phyloP scores from a whole-genome alignment of 2,113 vertebrate genomes.

The Trichomycterus rosablanca region DNA sequence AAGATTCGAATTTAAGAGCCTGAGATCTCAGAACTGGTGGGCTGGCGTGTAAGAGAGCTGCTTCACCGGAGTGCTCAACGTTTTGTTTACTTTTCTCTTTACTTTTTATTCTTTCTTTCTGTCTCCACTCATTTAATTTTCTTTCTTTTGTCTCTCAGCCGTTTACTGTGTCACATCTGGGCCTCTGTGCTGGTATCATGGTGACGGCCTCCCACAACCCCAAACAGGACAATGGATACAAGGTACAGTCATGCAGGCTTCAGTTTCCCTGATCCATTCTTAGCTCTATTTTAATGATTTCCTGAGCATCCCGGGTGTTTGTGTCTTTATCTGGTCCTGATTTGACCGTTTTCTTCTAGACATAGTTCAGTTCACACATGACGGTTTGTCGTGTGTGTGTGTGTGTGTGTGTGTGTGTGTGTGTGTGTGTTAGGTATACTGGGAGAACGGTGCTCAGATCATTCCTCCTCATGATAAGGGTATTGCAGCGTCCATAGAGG shows the following conservation, averaged over 20 bases:
- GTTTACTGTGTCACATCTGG: slow-evolving; percentile 82
- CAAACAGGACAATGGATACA: slow-evolving; percentile 96
- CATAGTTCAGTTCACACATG: neutral
- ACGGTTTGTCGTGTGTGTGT: neutral
- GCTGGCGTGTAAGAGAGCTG: too few species aligned
- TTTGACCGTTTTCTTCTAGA: too few species aligned
- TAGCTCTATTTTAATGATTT: too few species aligned
- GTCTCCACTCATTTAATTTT: too few species aligned
- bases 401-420: slow-evolving; percentile 17
- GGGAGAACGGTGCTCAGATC: slow-evolving; percentile 95
- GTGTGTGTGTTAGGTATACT: slow-evolving; percentile 79
- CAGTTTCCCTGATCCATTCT: too few species aligned
- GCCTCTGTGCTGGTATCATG: slow-evolving; percentile 93
- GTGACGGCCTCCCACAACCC: slow-evolving; percentile 96
- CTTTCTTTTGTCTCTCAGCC: slow-evolving; percentile 65
- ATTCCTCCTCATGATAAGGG: slow-evolving; percentile 86
- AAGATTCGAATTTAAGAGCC: too few species aligned
- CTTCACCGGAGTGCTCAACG: too few species aligned
- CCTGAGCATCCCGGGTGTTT: too few species aligned
- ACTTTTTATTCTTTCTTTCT: too few species aligned
- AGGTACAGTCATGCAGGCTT: slow-evolving; percentile 63
- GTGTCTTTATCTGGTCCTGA: too few species aligned
- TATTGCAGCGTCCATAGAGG: slow-evolving; percentile 82
- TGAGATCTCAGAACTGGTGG: too few species aligned
- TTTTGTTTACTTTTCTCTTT: too few species aligned